Base-by-base conservation (phyloP, 2,888 invertebrate genomes). In the Orchesella flavescens region DNA sequence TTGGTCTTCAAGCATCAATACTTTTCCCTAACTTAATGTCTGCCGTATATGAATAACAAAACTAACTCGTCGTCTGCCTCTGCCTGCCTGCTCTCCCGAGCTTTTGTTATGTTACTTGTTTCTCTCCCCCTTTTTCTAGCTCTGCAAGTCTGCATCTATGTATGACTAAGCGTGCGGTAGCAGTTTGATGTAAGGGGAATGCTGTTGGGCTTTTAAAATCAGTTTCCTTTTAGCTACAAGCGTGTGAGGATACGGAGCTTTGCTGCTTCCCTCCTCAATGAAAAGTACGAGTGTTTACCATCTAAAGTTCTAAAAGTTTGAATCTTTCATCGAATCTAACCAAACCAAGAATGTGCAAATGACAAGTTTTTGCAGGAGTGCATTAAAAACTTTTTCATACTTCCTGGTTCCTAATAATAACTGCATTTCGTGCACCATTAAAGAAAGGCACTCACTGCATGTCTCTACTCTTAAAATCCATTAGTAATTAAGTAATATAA, bases 221-320 rank as follows among this genome's bases (percentile, higher is more conserved):
- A 78, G 78, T 78, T 71, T 63, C 63, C 53, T 71, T 71, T 78
- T 63, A 78, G 71, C 61, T 53, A 17, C 43, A 7, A 61, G 71
- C 24, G 63, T 53, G 78, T 19, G 71, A 59, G 78, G 71, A 49
- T 78, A 53, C 34, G 68, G 34, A 53, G 44, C 24, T 17, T 71
- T 63, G 53, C 53, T 43, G 44, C 24, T 44, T 68, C 23, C 49
- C 46, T 10, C 4, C 13, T 43, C 12, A 0, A 23, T 10, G 24
- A 44, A 65, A 2, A 53, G 34, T 15, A 49, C 17, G 53, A 61
- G 73, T 59, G 21, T 44, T 65, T 53, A 2, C 12, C 3, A 49
- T 44, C n/a, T 34, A 34, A 34, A 34, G 34, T 34, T 34, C 2
- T 34, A 34, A 34, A 34, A 34, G 34, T 34, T 34, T 34, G 34